Percentiles rank a stretch among this genome's conserved stretches.
phyloP scores from a whole-genome alignment of 2,797 vertebrate species.

The Darevskia mixta region DNA sequence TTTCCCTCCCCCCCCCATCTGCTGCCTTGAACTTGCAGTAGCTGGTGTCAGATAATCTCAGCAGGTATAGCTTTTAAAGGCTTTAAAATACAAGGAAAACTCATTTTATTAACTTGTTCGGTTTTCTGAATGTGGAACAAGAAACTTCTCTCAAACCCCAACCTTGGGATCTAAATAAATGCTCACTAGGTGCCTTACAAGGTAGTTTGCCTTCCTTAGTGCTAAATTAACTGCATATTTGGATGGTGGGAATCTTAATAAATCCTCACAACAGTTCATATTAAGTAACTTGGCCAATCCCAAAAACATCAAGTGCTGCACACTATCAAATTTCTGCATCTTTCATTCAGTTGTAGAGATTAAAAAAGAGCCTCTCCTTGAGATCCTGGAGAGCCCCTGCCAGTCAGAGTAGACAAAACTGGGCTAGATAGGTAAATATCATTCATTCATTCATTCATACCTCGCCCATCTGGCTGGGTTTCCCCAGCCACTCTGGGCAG shows the following conservation, averaged over 20 bases:
- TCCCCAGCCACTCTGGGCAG: no score
- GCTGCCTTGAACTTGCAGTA: not conserved
- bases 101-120: not conserved
- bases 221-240: no score
- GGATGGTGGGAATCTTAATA: not conserved
- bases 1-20: slow-evolving; percentile 29
- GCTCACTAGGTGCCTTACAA: not conserved
- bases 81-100: slow-evolving; percentile 8
- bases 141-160: not conserved
- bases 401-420: not conserved
- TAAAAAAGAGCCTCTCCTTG: not conserved
- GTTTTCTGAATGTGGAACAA: not conserved
- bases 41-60: slow-evolving; percentile 13
- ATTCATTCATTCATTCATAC: no score
- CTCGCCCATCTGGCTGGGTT: no score
- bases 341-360: not conserved
- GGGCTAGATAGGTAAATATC: not conserved
- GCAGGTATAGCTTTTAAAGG: not conserved
- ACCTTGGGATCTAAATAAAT: not conserved
- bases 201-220: not conserved
- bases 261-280: not conserved
- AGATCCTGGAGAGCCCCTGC: not conserved
- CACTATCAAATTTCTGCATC: not conserved
- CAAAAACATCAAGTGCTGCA: not conserved
- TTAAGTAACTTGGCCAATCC: not conserved